Percentiles rank a stretch among this genome's conserved stretches.
Conservation (phyloP, 2,888 invertebrate species). For the Cerastoderma edule region DNA sequence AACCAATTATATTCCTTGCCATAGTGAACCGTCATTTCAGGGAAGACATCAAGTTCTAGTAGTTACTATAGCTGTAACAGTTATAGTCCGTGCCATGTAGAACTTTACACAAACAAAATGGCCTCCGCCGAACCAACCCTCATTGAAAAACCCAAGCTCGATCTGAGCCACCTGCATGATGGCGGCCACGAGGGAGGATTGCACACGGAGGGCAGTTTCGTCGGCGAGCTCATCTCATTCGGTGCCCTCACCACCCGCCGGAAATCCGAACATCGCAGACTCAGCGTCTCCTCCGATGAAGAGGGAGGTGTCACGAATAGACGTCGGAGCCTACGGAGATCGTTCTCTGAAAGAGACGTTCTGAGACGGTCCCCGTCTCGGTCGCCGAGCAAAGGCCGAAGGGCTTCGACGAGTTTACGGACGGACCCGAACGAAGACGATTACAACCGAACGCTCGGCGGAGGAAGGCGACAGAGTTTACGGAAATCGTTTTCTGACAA, state of each 20-base stretch:
- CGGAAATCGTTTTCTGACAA: no score
- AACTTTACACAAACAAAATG: not conserved
- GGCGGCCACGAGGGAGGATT: not conserved
- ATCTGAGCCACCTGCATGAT: conserved; percentile 12
- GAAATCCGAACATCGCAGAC: conserved; percentile 21
- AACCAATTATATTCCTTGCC: no score
- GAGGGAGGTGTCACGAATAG: not conserved
- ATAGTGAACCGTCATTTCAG: no score
- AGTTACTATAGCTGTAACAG: no score
- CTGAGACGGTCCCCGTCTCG: not conserved
- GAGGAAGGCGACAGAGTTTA: no score
- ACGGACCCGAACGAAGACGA: not conserved
- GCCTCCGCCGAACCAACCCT: not conserved
- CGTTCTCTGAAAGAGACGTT: conserved; percentile 13
- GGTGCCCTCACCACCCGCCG: conserved; percentile 12
- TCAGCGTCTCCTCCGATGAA: not conserved
- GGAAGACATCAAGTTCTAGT: no score
- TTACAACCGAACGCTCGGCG: no score
- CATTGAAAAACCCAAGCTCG: conserved; percentile 5
- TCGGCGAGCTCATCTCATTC: conserved; percentile 52
- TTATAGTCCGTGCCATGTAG: no score
- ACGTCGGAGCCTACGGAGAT: conserved; percentile 12
- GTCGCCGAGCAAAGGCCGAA: not conserved
- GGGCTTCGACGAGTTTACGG: not conserved
- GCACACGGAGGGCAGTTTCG: conserved; percentile 37